Base-by-base conservation (phyloP, 2,888 invertebrate genomes). In the Biston betularia region DNA sequence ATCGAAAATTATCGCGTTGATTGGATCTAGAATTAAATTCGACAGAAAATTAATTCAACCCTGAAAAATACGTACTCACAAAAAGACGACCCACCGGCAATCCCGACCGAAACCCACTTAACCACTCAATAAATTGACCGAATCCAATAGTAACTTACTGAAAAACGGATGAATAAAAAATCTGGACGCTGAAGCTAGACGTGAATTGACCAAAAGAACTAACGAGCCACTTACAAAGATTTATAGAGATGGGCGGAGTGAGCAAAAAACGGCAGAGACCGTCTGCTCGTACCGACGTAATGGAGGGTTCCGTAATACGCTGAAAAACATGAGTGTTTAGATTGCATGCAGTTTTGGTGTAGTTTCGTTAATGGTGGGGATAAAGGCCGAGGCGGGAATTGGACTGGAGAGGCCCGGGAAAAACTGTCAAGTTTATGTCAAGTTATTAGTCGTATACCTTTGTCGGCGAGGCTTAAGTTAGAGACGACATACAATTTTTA, bases 151-250 rank as follows among this genome's bases (percentile, higher is more conserved):
- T 74, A 73, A 77, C 74, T 78, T 77, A 78, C 74, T 75, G 73
- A 76, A 81, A 81, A 80, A 82, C 78, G 78, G 73, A 76, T 79
- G 78, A 83, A 86, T 84, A 85, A 85, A 87, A 87, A 87, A 87
- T 83, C 82, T 80, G 75, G 71, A 80, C 76, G 76, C 77, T 75
- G 77, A 80, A 79, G 78, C 79, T 77, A 81, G 84, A 85, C 83
- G 81, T 77, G 85, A 84, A 88, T 86, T 86, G 88, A 86, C 85
- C 84, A 85, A 82, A 80, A 79, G 81, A 84, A 89, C 87, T 89
- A 90, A 90, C 87, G 89, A 87, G 86, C 81, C 85, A 87, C 89
- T 89, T 88, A 85, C 81, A 75, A 83, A 87, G 89, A 89, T 89
- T 89, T 89, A 89, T 89, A 85, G 85, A 85, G 86, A 85, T 85